Evolutionary conservation across 2,888 invertebrate species (phyloP).

Genomic region (Xanthostigma xanthostigma): DNA sequence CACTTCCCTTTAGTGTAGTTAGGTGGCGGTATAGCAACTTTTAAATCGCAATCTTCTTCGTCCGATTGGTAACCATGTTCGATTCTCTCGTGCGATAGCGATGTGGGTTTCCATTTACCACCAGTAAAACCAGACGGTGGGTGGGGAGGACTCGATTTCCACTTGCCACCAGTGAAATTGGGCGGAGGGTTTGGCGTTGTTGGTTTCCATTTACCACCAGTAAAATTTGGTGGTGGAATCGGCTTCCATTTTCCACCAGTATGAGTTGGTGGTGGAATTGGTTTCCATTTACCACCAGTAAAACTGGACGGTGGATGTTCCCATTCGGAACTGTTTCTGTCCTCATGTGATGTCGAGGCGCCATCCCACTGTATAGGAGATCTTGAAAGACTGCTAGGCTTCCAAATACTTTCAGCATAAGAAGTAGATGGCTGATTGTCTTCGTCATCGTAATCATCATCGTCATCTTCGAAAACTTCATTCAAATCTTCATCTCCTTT

Average conservation of each 20-base stretch:
- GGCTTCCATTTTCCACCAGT: constrained; percentile 54
- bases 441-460: constrained; percentile 26
- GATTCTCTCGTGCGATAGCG: not conserved
- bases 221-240: constrained; percentile 37
- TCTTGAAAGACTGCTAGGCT: constrained; percentile 32
- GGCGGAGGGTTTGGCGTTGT: constrained; percentile 30
- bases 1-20: constrained; percentile 68
- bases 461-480: constrained; percentile 26
- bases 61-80: constrained; percentile 15
- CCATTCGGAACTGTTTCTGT: constrained; percentile 31
- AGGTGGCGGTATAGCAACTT: constrained; percentile 40
- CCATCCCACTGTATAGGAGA: constrained; percentile 25
- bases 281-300: constrained; percentile 64
- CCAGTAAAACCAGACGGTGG: constrained; percentile 36
- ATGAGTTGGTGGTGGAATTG: constrained; percentile 35
- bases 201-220: constrained; percentile 57
- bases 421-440: constrained; percentile 36
- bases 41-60: constrained; percentile 32
- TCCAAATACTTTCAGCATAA: constrained; percentile 61
- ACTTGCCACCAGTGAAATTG: constrained; percentile 39
- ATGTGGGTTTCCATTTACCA: constrained; percentile 55
- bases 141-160: constrained; percentile 32
- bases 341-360: constrained; percentile 11
- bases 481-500: constrained; percentile 22
- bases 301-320: constrained; percentile 35